These are phyloP conservation scores for Palaemon carinicauda DNA, from an alignment of 1,140 invertebrate species.

Conservation along the genomic window DNA sequence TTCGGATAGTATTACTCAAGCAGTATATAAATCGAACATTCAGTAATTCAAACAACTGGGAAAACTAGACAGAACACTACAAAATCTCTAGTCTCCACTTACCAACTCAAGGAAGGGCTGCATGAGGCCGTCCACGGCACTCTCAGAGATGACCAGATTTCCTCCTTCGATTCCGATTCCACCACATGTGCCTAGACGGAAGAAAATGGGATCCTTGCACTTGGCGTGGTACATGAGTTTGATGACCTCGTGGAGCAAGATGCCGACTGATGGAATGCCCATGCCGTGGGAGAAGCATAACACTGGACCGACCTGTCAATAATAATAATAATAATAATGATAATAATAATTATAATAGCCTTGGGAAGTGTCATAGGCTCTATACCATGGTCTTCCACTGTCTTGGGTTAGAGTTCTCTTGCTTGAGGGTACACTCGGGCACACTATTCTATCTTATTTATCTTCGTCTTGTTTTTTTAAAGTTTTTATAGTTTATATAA, in stretches of 20 bases:
- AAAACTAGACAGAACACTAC: neutral
- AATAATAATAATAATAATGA: neutral
- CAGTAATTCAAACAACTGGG: neutral
- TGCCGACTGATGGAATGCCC: slow-evolving; percentile 76
- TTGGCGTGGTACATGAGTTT: slow-evolving; percentile 93
- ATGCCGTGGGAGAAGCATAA: slow-evolving; percentile 59
- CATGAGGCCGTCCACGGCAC: slow-evolving; percentile 83
- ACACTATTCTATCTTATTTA: too few relatives aligned
- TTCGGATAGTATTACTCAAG: too few relatives aligned
- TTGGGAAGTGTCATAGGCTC: too few relatives aligned
- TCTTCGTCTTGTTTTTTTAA: too few relatives aligned
- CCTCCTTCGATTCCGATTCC: slow-evolving; percentile 89
- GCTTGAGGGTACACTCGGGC: too few relatives aligned
- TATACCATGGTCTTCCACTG: too few relatives aligned
- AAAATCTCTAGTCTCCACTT: slow-evolving; percentile 60
- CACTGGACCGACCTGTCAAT: slow-evolving; percentile 50
- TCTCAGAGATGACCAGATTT: slow-evolving; percentile 86
- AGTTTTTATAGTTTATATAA: too few relatives aligned
- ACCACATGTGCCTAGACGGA: slow-evolving; percentile 93
- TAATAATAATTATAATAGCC: too few relatives aligned
- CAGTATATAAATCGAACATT: too few relatives aligned
- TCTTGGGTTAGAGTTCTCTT: too few relatives aligned
- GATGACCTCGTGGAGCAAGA: slow-evolving; percentile 90
- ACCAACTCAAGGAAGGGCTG: slow-evolving; percentile 75
- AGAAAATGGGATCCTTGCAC: slow-evolving; percentile 86